phyloP scores from a whole-genome alignment of 2,797 vertebrate species.

The Cercopithecus mitis region DNA sequence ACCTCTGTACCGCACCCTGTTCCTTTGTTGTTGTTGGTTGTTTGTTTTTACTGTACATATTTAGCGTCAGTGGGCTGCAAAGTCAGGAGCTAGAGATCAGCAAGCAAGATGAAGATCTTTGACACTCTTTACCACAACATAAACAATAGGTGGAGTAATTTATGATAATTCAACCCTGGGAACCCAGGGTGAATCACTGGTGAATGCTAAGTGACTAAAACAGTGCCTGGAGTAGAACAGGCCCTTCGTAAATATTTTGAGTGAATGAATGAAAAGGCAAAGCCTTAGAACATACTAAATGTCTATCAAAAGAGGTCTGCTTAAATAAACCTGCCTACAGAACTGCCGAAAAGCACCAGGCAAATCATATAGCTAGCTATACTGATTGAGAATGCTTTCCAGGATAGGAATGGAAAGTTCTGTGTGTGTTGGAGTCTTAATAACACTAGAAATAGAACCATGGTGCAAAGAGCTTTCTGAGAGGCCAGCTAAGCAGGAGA shows the following conservation, averaged over 20 bases:
- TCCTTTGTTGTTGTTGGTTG: not conserved
- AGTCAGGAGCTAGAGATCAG: not conserved
- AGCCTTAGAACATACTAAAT: not conserved
- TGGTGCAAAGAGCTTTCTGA: not conserved
- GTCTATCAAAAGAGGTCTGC: not conserved
- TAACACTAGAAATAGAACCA: not conserved
- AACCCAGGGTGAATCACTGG: not conserved
- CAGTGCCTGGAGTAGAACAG: not conserved
- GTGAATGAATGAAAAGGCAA: not conserved
- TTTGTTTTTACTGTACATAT: not conserved
- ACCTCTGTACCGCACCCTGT: too few species aligned
- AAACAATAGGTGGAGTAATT: not conserved
- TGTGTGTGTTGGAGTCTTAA: not conserved
- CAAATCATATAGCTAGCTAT: not conserved
- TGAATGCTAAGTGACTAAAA: not conserved
- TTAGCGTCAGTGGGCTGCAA: not conserved
- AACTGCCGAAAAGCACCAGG: not conserved
- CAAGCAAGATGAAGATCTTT: not conserved
- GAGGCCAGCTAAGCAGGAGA: not conserved
- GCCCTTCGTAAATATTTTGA: not conserved
- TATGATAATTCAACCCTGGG: not conserved
- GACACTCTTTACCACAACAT: not conserved
- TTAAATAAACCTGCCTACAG: not conserved
- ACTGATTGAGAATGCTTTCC: not conserved
- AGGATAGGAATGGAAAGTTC: not conserved